Evolutionary conservation across 2,797 vertebrate genomes (phyloP).

Genomic region (Spheniscus humboldti): DNA sequence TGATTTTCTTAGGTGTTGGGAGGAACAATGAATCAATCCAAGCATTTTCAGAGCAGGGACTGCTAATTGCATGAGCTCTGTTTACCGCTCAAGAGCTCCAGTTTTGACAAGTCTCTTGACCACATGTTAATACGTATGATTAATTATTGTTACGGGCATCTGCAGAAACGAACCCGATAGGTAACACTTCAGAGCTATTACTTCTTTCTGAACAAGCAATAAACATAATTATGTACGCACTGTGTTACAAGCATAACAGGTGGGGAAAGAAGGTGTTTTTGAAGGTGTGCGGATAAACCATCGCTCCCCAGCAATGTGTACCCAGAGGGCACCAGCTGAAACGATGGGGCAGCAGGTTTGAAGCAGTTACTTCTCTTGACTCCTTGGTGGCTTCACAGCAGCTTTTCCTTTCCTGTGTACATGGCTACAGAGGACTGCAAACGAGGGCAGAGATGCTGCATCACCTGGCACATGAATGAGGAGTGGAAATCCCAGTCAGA

Average conservation of each 20-base stretch:
- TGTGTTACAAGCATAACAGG: background rate
- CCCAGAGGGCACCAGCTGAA: background rate
- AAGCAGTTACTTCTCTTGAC: background rate
- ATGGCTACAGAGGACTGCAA: background rate
- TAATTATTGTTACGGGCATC: background rate
- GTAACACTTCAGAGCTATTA: background rate
- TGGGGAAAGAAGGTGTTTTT: background rate
- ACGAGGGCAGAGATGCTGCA: background rate
- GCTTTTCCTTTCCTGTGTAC: background rate
- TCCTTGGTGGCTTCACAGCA: fast-evolving
- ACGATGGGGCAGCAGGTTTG: fast-evolving
- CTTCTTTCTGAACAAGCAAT: conserved; percentile 12
- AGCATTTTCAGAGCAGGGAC: background rate
- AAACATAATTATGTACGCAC: background rate
- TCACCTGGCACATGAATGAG: background rate
- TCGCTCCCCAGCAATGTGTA: fast-evolving
- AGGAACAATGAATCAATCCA: conserved; percentile 35
- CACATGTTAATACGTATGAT: background rate
- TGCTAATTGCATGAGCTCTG: conserved; percentile 31
- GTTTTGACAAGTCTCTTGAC: conserved; percentile 49
- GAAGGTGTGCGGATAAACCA: background rate
- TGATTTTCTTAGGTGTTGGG: background rate
- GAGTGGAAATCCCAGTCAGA: too few species aligned
- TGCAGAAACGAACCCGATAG: fast-evolving
- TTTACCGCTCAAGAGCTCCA: background rate